Conservation (phyloP, 2,113 vertebrate genomes). For the Orientallactaga bullata region DNA sequence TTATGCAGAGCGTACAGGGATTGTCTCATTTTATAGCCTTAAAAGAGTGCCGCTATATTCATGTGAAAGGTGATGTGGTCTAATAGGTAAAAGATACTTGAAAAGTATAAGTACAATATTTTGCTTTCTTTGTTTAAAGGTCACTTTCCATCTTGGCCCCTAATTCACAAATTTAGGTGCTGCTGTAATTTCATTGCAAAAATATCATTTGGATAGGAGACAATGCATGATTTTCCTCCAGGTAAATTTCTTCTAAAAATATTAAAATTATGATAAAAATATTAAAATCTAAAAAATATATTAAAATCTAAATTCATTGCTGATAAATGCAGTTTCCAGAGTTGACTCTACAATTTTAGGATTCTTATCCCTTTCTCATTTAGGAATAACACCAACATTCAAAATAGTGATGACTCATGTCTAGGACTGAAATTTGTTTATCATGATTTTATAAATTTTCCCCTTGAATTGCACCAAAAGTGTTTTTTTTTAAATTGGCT, state of each 20-base stretch:
- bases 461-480: constrained; percentile 83
- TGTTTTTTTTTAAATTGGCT: constrained; percentile 84
- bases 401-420: constrained; percentile 81
- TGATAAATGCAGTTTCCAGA: constrained; percentile 46
- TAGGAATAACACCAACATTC: constrained; percentile 71
- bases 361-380: constrained; percentile 71
- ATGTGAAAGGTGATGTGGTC: constrained; percentile 37
- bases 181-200: constrained; percentile 59
- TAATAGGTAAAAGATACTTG: constrained; percentile 62
- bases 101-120: constrained; percentile 62
- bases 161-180: constrained; percentile 64
- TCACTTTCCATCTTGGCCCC: constrained; percentile 61
- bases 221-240: background rate
- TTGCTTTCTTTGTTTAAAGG: constrained; percentile 67
- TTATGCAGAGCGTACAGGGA: background rate
- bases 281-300: constrained; percentile 39
- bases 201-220: constrained; percentile 51
- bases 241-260: constrained; percentile 59
- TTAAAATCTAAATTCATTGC: constrained; percentile 49
- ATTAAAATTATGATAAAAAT: background rate
- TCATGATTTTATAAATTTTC: constrained; percentile 81
- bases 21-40: constrained; percentile 75
- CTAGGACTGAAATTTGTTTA: constrained; percentile 77
- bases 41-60: constrained; percentile 53
- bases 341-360: constrained; percentile 31